Conservation (phyloP, 92 coral and sea anemone genomes). For the Virgularia gustaviana region DNA sequence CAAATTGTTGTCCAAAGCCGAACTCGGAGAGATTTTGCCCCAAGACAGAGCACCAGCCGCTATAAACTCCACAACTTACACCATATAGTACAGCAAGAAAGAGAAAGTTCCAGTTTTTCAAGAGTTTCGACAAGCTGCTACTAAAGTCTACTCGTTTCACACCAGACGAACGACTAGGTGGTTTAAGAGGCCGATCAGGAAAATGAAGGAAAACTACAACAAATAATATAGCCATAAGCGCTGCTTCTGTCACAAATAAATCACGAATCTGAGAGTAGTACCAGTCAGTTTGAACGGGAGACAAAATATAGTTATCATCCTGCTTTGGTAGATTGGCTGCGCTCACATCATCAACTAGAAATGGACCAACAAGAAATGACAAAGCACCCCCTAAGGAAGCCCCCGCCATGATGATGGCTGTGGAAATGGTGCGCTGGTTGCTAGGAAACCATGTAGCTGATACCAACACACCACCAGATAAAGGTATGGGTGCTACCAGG, state of each 20-base stretch:
- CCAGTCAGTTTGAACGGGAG: slow-evolving; percentile 41
- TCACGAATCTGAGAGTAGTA: slow-evolving; percentile 59
- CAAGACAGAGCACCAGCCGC: slow-evolving; percentile 92
- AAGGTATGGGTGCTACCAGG: slow-evolving; percentile 88
- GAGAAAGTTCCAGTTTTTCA: slow-evolving; percentile 76
- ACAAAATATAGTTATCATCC: slow-evolving; percentile 44
- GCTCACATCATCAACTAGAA: slow-evolving; percentile 70
- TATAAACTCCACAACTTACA: slow-evolving; percentile 81
- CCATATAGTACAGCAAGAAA: slow-evolving; percentile 83
- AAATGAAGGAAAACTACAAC: slow-evolving; percentile 69
- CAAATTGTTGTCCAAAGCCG: slow-evolving; percentile 67
- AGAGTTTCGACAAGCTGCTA: slow-evolving; percentile 59
- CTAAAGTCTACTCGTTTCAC: slow-evolving; percentile 73
- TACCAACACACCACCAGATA: slow-evolving; percentile 90
- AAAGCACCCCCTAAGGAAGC: slow-evolving; percentile 81
- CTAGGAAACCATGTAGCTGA: slow-evolving; percentile 99
- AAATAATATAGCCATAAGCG: slow-evolving; percentile 56
- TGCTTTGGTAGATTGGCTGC: slow-evolving; percentile 2
- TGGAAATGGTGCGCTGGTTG: slow-evolving; percentile 92
- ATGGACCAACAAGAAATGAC: slow-evolving; percentile 81
- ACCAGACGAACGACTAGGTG: slow-evolving; percentile 91
- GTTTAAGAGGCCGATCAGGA: slow-evolving; percentile 72
- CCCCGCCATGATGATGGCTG: slow-evolving; percentile 83
- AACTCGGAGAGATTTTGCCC: slow-evolving; percentile 76
- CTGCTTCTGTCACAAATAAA: slow-evolving; percentile 76